Percentiles rank a stretch among this genome's conserved stretches.
These are phyloP conservation scores for Rhyzopertha dominica DNA, from an alignment of 1,140 invertebrate genomes.

Conservation along the genomic window DNA sequence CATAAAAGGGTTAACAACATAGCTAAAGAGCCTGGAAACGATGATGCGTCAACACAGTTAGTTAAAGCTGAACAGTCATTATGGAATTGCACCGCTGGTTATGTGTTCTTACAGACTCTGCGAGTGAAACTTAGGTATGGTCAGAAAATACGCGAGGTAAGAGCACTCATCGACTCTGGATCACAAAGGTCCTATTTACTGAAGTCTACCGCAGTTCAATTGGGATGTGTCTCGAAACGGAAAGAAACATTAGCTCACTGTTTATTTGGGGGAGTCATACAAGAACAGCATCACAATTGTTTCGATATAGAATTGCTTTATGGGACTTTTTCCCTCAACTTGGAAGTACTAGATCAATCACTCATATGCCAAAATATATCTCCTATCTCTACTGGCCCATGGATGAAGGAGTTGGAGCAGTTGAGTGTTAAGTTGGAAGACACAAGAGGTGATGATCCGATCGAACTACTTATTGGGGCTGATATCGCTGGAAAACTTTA, in stretches of 20 bases:
- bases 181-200: constrained; percentile 10
- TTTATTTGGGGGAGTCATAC: constrained; percentile 13
- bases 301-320: not conserved
- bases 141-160: too few relatives aligned
- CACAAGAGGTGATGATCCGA: not conserved
- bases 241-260: constrained; percentile 10
- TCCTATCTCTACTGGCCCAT: constrained; percentile 9
- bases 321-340: constrained; percentile 2
- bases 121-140: too few relatives aligned
- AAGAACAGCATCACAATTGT: constrained; percentile 2
- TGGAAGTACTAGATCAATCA: constrained; percentile 16
- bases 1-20: too few relatives aligned
- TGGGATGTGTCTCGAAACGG: constrained; percentile 5
- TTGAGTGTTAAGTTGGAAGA: constrained; percentile 12
- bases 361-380: constrained; percentile 15
- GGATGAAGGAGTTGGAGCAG: constrained; percentile 11
- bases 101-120: too few relatives aligned
- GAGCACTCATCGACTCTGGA: constrained; percentile 10
- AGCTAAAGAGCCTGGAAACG: too few relatives aligned
- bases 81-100: too few relatives aligned
- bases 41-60: too few relatives aligned
- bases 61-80: too few relatives aligned
- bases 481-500: constrained; percentile 21
- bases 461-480: constrained; percentile 17
- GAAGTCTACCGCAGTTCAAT: not conserved